phyloP scores from a whole-genome alignment of 1,140 invertebrate species.

The Brachionus rubens region DNA sequence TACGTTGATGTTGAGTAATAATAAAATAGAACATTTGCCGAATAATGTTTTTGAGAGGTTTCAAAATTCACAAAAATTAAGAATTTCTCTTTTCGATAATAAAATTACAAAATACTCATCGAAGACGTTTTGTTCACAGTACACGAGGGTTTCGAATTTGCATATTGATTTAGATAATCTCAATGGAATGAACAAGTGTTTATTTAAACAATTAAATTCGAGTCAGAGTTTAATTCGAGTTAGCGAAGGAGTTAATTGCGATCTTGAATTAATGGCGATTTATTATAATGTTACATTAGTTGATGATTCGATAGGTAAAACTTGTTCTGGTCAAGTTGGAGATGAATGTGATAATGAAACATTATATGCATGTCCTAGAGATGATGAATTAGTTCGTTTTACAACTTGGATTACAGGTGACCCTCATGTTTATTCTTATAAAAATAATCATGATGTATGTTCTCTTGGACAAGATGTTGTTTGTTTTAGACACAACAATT shows the following conservation, averaged over 20 bases:
- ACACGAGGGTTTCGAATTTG: background rate
- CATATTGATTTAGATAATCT: background rate
- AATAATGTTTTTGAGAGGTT: constrained; percentile 8
- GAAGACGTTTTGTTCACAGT: constrained; percentile 14
- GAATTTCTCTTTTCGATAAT: background rate
- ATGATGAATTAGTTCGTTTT: background rate
- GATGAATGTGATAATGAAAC: background rate
- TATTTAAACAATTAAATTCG: background rate
- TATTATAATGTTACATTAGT: too few relatives aligned
- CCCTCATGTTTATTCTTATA: constrained; percentile 12
- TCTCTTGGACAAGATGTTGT: background rate
- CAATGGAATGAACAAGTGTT: background rate
- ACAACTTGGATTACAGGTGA: constrained; percentile 33
- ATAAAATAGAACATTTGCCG: background rate
- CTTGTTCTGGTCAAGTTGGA: too few relatives aligned
- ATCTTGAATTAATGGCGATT: too few relatives aligned
- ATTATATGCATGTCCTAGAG: constrained; percentile 10
- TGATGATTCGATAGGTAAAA: too few relatives aligned
- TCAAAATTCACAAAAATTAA: background rate
- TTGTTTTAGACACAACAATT: background rate
- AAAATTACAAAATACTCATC: background rate
- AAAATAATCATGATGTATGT: constrained; percentile 3
- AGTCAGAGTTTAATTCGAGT: background rate
- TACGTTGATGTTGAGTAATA: background rate
- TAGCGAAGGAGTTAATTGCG: background rate